Base-by-base conservation (phyloP, 2,113 vertebrate genomes). In the Spea bombifrons region DNA sequence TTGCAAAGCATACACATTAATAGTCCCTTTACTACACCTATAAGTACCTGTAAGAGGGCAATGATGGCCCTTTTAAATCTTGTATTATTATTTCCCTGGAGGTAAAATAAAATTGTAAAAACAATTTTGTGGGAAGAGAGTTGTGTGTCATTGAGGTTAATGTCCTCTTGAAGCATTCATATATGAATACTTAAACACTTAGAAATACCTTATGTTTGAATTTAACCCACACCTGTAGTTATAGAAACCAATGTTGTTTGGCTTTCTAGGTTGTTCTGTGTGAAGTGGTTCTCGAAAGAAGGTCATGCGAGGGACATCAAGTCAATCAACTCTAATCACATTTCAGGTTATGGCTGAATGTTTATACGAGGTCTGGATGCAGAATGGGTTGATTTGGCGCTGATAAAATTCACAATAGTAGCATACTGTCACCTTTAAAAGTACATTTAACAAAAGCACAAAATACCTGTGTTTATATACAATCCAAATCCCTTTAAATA, bases 231-330 rank as follows among this genome's bases (percentile, higher is more conserved):
- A 53, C 43, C 73, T 47, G 71, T 73, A 53, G 45, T 43, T 63
- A 80, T 67, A 80, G 77, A 48, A 73, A 80, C 71, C 61, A 73
- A 7, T 53, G 59, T 55, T 71, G 69, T 80, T 80, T 80, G 15
- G 67, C 50, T 73, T 59, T 12, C 49, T 67, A 61, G 63, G 63
- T 48, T 73, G 70, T 73, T 46, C n/a, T 66, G n/a, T 53, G 55
- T 49, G 50, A 67, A 80, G 70, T 59, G 70, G 71, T 80, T 52
- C 65, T 16, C 52, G 57, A n/a, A 43, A 45, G 13, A 80, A 63
- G 77, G 77, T 80, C 77, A 80, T 55, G 16, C 2, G 43, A 52
- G 61, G 77, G 77, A 57, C 77, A 80, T 73, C 77, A 17, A 2
- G 46, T 55, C 50, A 73, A 68, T 61, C 71, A 55, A 9, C 30